phyloP scores from a whole-genome alignment of 2,113 vertebrate genomes.

The Mustela nigripes region DNA sequence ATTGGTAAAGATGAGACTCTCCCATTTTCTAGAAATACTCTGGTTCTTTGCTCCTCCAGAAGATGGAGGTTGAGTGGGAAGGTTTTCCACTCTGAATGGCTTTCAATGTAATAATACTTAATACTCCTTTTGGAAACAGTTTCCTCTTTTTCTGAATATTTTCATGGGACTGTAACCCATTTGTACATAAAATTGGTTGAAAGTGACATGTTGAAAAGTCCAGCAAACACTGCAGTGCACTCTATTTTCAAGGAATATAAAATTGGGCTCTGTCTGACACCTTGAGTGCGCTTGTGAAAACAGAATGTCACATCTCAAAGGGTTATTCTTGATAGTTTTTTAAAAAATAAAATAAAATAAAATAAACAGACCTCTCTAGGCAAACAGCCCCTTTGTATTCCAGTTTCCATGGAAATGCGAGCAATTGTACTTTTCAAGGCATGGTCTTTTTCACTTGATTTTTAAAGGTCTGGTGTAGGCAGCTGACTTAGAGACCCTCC shows the following conservation, averaged over 20 bases:
- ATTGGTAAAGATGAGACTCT: not conserved
- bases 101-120: slow-evolving; percentile 81
- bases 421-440: slow-evolving; percentile 77
- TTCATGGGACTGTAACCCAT: slow-evolving; percentile 84
- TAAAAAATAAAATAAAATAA: slow-evolving; percentile 77
- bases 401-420: slow-evolving; percentile 74
- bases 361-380: slow-evolving; percentile 82
- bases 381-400: slow-evolving; percentile 80
- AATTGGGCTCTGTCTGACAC: slow-evolving; percentile 85
- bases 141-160: slow-evolving; percentile 82
- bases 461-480: slow-evolving; percentile 19
- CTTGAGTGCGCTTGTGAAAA: slow-evolving; percentile 81
- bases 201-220: slow-evolving; percentile 84
- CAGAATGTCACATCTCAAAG: slow-evolving; percentile 84
- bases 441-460: slow-evolving; percentile 69
- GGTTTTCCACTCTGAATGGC: slow-evolving; percentile 57
- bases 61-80: slow-evolving; percentile 46
- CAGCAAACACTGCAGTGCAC: slow-evolving; percentile 69
- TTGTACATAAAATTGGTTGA: slow-evolving; percentile 83
- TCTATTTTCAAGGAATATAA: slow-evolving; percentile 85
- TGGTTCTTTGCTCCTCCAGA: not conserved
- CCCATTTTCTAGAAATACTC: not conserved
- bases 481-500: slow-evolving; percentile 53
- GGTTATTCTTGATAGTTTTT: slow-evolving; percentile 81
- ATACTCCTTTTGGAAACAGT: slow-evolving; percentile 73